Evolutionary conservation across 2,113 vertebrate species (phyloP).

Genomic region (Etia nguti): DNA sequence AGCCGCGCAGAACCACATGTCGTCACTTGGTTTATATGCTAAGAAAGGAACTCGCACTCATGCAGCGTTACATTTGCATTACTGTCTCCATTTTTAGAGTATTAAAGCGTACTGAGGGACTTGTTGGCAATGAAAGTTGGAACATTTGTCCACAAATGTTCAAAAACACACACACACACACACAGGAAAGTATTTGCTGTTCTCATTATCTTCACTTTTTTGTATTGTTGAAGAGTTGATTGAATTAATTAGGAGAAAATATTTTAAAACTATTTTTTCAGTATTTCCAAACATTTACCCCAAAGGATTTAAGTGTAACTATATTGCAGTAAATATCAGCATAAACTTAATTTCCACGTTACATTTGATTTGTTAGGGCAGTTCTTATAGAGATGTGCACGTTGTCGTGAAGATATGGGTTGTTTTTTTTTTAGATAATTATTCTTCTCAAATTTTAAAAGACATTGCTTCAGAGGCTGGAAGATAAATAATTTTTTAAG

Average conservation of each 20-base stretch:
- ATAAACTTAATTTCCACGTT: not conserved
- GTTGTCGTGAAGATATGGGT: not conserved
- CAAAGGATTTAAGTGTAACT: not conserved
- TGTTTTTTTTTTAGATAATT: not conserved
- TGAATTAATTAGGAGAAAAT: not conserved
- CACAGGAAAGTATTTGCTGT: not conserved
- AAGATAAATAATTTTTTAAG: not conserved
- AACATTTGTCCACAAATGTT: not conserved
- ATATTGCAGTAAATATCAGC: not conserved
- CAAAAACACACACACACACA: not conserved
- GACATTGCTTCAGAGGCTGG: not conserved
- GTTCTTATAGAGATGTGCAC: not conserved
- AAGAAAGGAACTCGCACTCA: not conserved
- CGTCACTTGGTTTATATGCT: not conserved
- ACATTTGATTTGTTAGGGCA: not conserved
- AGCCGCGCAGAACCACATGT: not conserved
- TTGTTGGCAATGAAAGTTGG: not conserved
- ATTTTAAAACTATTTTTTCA: not conserved
- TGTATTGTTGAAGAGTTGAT: slow-evolving; percentile 3
- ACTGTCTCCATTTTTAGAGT: not conserved
- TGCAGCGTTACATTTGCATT: not conserved
- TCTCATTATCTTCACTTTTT: not conserved
- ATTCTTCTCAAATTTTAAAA: not conserved
- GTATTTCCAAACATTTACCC: not conserved
- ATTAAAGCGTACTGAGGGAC: not conserved